phyloP scores from a whole-genome alignment of 2,113 vertebrate genomes.

The Crotalus tigris region DNA sequence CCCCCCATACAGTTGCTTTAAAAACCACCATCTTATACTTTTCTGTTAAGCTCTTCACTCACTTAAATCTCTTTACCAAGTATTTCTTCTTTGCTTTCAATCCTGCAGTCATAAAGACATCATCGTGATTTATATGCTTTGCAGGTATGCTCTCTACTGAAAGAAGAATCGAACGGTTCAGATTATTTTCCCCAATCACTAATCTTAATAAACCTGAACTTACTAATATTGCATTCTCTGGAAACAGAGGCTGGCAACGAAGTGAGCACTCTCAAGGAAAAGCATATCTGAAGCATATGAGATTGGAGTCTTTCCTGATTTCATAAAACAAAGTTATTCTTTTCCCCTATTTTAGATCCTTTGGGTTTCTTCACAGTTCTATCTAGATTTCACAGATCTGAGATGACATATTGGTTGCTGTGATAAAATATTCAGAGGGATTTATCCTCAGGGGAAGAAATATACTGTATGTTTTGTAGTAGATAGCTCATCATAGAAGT shows the following conservation, averaged over 20 bases:
- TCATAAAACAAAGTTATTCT: neutral
- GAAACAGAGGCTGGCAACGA: neutral
- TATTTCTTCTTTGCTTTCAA: neutral
- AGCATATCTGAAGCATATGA: neutral
- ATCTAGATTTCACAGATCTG: neutral
- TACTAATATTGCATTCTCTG: neutral
- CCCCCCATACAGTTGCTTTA: neutral
- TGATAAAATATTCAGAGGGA: neutral
- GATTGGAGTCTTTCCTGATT: neutral
- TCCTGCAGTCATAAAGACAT: neutral
- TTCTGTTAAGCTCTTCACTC: neutral
- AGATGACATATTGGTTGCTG: neutral
- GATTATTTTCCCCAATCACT: neutral
- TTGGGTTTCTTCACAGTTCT: neutral
- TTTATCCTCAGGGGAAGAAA: neutral
- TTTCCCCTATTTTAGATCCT: neutral
- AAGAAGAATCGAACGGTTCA: neutral
- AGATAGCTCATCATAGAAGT: neutral
- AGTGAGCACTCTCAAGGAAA: neutral
- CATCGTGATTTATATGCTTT: neutral
- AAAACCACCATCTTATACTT: neutral
- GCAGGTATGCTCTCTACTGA: neutral
- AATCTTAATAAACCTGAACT: neutral
- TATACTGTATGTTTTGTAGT: neutral
- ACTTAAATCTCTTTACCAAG: neutral